Evolutionary conservation across 2,888 invertebrate species (phyloP).

Genomic region (Hololepta plana): DNA sequence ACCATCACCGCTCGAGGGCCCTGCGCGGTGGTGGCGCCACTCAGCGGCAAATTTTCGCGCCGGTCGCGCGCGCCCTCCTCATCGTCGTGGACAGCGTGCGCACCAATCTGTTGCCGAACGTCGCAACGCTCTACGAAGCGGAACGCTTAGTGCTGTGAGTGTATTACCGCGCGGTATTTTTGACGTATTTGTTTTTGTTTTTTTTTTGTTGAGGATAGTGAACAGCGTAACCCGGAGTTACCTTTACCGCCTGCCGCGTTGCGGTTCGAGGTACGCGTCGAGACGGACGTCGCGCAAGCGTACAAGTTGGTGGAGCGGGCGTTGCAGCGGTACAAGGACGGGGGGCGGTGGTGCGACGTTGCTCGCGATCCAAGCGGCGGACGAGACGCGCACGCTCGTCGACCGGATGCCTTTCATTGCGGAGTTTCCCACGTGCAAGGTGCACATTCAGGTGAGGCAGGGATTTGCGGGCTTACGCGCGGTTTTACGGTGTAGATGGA

Average conservation of each 20-base stretch:
- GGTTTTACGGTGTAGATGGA: no score
- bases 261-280: conserved; percentile 64
- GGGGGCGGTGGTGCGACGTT: conserved; percentile 77
- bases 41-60: conserved; percentile 73
- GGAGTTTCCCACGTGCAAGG: conserved; percentile 48
- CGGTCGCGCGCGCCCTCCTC: conserved; percentile 56
- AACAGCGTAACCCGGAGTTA: no score
- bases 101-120: conserved; percentile 85
- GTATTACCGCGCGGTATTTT: no score
- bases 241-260: conserved; percentile 52
- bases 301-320: conserved; percentile 60
- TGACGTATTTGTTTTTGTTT: no score
- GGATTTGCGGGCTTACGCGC: no score
- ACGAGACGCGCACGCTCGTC: conserved; percentile 39
- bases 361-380: conserved; percentile 60
- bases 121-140: conserved; percentile 59
- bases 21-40: no score
- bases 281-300: conserved; percentile 53
- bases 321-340: conserved; percentile 66
- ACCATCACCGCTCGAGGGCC: conserved; percentile 59
- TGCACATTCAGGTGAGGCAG: conserved; percentile 36
- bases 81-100: conserved; percentile 75
- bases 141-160: conserved; percentile 61
- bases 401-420: conserved; percentile 47
- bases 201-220: no score